A percentile compares a stretch with the other conserved stretches of the same genome.
Conservation (phyloP, 2,888 invertebrate genomes). For the Drosophila neotestacea region DNA sequence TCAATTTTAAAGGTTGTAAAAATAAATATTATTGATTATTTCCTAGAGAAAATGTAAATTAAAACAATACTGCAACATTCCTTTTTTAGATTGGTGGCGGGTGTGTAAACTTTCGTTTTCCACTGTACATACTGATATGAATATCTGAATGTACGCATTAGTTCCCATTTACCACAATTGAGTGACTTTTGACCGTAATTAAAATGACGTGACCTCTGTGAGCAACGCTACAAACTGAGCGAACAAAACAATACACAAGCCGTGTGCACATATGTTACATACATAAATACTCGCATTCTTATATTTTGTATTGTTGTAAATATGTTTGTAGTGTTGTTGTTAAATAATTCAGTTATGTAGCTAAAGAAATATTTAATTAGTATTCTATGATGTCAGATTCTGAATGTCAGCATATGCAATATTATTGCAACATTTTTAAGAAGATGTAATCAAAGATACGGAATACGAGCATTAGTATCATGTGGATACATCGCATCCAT, state of each 20-base stretch:
- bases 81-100: too few species aligned
- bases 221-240: conserved; percentile 1
- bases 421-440: neutral
- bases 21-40: too few species aligned
- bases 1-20: too few species aligned
- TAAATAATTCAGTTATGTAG: neutral
- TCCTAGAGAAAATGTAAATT: too few species aligned
- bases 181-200: conserved; percentile 77
- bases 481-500: neutral
- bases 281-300: conserved; percentile 1
- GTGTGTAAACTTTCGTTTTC: too few species aligned
- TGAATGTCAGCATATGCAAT: neutral
- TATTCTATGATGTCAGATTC: conserved; percentile 8
- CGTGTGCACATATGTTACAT: neutral
- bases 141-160: conserved; percentile 7
- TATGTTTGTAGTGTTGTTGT: neutral
- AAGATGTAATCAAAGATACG: neutral
- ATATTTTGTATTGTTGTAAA: conserved; percentile 6
- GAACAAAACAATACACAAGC: neutral
- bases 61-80: too few species aligned
- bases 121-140: neutral
- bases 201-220: conserved; percentile 58
- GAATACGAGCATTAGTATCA: too few species aligned
- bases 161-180: conserved; percentile 54
- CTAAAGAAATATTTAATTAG: conserved; percentile 7